phyloP scores from a whole-genome alignment of 2,113 vertebrate species.

The Aspidoscelis tigris region DNA sequence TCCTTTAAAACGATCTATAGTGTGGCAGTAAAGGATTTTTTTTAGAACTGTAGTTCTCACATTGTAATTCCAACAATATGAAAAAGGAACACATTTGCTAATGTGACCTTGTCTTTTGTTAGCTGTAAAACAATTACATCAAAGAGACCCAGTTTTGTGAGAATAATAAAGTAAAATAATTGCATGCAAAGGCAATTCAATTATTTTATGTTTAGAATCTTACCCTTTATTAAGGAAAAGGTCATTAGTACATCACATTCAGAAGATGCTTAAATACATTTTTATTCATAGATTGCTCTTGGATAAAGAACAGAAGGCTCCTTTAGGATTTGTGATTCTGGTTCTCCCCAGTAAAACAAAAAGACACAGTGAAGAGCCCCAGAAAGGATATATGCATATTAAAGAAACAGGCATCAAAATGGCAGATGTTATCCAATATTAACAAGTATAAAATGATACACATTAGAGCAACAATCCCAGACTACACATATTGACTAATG shows the following conservation, averaged over 20 bases:
- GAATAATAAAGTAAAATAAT: slow-evolving; percentile 26
- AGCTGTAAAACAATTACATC: slow-evolving; percentile 19
- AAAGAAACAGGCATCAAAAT: no score
- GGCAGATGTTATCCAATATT: no score
- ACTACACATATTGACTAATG: no score
- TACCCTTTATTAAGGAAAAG: slow-evolving; percentile 1
- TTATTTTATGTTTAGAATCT: slow-evolving; percentile 15
- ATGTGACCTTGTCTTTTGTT: slow-evolving; percentile 17
- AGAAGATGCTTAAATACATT: background rate
- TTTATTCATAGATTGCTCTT: slow-evolving; percentile 19
- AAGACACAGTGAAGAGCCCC: no score
- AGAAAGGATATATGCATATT: no score
- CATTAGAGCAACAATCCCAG: no score
- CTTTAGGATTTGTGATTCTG: background rate
- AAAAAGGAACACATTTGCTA: slow-evolving; percentile 36
- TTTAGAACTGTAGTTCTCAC: slow-evolving; percentile 24
- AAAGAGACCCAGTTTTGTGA: slow-evolving; percentile 15
- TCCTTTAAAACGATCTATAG: slow-evolving; percentile 43
- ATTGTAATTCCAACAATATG: slow-evolving; percentile 23
- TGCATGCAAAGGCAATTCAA: background rate
- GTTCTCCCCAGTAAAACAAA: background rate
- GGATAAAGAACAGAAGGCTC: background rate
- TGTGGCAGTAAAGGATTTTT: slow-evolving; percentile 32
- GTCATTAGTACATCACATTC: background rate
- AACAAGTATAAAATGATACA: no score